Percentiles rank a stretch among this genome's conserved stretches.
Conservation (phyloP, 2,888 invertebrate genomes). For the Drosophila macrospina region DNA sequence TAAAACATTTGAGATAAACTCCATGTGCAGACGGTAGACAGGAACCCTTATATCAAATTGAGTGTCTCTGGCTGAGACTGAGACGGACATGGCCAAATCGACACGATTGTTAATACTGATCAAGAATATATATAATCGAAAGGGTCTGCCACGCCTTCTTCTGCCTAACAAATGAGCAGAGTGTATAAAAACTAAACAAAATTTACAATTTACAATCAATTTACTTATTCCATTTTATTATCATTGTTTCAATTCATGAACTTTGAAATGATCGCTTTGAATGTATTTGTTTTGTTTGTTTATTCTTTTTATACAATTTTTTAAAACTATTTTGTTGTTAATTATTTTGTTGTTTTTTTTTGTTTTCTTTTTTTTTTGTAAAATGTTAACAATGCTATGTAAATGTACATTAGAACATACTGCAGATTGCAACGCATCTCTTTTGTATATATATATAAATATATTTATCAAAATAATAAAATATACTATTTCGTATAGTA, state of each 20-base stretch:
- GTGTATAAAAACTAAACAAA: neutral
- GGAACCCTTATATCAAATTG: too few species aligned
- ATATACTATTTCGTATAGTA: constrained; percentile 49
- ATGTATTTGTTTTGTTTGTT: too few species aligned
- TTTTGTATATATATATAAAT: constrained; percentile 61
- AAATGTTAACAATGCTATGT: constrained; percentile 61
- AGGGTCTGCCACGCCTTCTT: too few species aligned
- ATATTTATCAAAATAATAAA: constrained; percentile 78
- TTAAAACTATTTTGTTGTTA: constrained; percentile 10
- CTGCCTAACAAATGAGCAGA: too few species aligned
- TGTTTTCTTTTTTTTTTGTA: constrained; percentile 33
- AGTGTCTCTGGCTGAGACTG: too few species aligned
- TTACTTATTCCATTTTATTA: constrained; percentile 7
- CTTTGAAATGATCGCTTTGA: constrained; percentile 5
- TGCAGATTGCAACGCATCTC: constrained; percentile 32
- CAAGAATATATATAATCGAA: too few species aligned
- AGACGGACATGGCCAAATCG: too few species aligned
- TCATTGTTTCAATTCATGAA: constrained; percentile 4
- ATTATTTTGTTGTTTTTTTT: constrained; percentile 19
- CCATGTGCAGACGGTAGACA: too few species aligned
- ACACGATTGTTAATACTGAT: too few species aligned
- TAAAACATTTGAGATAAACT: too few species aligned
- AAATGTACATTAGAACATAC: constrained; percentile 50
- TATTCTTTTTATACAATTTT: constrained; percentile 14
- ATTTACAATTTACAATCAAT: constrained; percentile 1